These are phyloP conservation scores for Pseudococcus jackbeardsleyi DNA, from an alignment of 2,888 invertebrate genomes.

Conservation along the genomic window DNA sequence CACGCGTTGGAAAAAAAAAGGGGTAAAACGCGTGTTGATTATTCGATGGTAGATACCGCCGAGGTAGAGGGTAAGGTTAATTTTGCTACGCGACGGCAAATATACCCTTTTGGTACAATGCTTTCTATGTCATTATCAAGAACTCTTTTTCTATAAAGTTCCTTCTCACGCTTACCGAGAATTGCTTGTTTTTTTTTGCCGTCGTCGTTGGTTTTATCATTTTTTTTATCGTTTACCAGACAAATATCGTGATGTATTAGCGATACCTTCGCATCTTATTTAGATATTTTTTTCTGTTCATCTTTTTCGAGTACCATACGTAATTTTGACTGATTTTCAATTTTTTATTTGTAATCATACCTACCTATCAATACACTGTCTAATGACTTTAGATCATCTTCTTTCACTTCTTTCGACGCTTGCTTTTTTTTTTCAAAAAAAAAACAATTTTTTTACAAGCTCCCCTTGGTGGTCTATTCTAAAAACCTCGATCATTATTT, in stretches of 20 bases:
- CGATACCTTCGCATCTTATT: background rate
- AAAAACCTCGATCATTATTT: too few species aligned
- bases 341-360: too few species aligned
- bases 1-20: constrained; percentile 23
- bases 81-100: constrained; percentile 49
- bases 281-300: too few species aligned
- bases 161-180: background rate
- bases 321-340: too few species aligned
- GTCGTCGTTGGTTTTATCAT: background rate
- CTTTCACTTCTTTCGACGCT: too few species aligned
- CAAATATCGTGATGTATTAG: background rate
- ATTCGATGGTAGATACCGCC: constrained; percentile 30
- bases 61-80: constrained; percentile 49
- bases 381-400: too few species aligned
- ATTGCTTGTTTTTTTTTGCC: background rate
- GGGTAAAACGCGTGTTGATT: constrained; percentile 52
- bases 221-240: constrained; percentile 1
- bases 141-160: constrained; percentile 38
- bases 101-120: constrained; percentile 51
- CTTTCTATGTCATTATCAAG: constrained; percentile 54
- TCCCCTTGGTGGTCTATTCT: too few species aligned
- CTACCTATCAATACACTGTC: too few species aligned
- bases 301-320: too few species aligned
- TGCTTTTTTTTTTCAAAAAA: too few species aligned
- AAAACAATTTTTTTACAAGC: too few species aligned